These are phyloP conservation scores for Drosophila subsilvestris DNA, from an alignment of 2,888 invertebrate genomes.

Conservation along the genomic window DNA sequence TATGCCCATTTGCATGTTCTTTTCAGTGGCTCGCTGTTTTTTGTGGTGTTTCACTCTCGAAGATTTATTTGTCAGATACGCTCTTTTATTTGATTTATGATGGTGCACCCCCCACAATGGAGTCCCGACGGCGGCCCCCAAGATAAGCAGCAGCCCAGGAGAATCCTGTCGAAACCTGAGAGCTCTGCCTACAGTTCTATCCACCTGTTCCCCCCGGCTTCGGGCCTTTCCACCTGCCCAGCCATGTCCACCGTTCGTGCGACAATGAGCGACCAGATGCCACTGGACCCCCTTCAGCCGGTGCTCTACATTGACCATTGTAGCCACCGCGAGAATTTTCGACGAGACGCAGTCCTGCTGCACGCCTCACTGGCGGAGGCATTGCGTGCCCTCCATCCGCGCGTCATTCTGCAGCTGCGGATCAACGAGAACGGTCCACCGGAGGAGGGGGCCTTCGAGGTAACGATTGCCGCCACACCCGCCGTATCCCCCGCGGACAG, in stretches of 20 bases:
- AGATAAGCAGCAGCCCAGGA: slow-evolving; percentile 40
- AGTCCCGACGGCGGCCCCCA: neutral
- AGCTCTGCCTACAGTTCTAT: neutral
- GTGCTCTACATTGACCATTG: slow-evolving; percentile 79
- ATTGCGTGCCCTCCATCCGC: slow-evolving; percentile 53
- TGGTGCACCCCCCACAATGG: slow-evolving; percentile 20
- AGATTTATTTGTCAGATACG: slow-evolving; percentile 70
- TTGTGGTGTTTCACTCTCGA: slow-evolving; percentile 26
- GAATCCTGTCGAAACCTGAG: slow-evolving; percentile 51
- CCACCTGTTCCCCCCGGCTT: neutral
- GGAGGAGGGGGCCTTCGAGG: slow-evolving; percentile 73
- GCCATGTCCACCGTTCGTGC: neutral
- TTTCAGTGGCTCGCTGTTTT: neutral
- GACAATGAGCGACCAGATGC: slow-evolving; percentile 25
- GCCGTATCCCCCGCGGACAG: slow-evolving; percentile 36
- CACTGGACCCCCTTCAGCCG: slow-evolving; percentile 59
- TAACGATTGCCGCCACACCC: slow-evolving; percentile 56
- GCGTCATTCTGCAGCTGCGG: slow-evolving; percentile 59
- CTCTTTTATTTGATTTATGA: slow-evolving; percentile 66
- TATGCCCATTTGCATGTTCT: slow-evolving; percentile 50
- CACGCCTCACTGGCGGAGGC: slow-evolving; percentile 64
- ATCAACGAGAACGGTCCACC: slow-evolving; percentile 63
- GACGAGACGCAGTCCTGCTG: slow-evolving; percentile 60
- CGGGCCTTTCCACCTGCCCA: neutral
- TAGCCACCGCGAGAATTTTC: slow-evolving; percentile 56